Evolutionary conservation across 2,113 vertebrate species (phyloP), one percentile per base, ranked within the genome.

Genomic region (Okapia johnstoni): DNA sequence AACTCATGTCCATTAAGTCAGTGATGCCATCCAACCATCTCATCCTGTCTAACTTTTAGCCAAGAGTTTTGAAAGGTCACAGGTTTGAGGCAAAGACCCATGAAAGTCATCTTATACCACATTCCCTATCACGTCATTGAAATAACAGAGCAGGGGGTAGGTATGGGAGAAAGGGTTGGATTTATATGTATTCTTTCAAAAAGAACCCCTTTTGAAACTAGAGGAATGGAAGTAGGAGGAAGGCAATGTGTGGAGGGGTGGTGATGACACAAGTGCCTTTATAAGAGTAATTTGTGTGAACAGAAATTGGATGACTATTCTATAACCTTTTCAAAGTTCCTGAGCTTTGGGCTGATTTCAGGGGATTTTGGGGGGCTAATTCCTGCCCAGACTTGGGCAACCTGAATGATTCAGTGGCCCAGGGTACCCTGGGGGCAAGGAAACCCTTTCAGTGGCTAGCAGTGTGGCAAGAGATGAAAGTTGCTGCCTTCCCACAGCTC

Each of bases 311-410:
- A 87, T 96, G 95, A 96, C 73, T 94, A n/a, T 76, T 97, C 48
- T 88, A 12, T 96, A 96, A 98, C 80, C 93, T 96, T 98, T 97
- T 88, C 93, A 90, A 92, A 90, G 48, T 63, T 95, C 43, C 43
- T 91, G 33, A 81, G 76, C 17, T 80, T 94, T 88, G n/a, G 46
- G 36, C 25, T 91, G 57, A 95, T 86, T 97, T 94, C 88, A 97
- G 81, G 96, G 87, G 87, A 92, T 76, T 96, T 92, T 79, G 36
- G 13, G 52, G 85, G 88, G 79, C 30, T 23, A 93, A 17, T 88
- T 96, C 85, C 90, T 97, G 58, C 77, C 76, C 21, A 79, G 23
- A 86, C 13, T 84, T 94, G 66, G 85, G 57, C 88, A 96, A 66
- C 70, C 12, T 55, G 70, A 94, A 80, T 97, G 85, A 96, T 91